Evolutionary conservation across 2,888 invertebrate species (phyloP), one percentile per base, ranked within the genome.

Genomic region (Drosophila paramelanica): DNA sequence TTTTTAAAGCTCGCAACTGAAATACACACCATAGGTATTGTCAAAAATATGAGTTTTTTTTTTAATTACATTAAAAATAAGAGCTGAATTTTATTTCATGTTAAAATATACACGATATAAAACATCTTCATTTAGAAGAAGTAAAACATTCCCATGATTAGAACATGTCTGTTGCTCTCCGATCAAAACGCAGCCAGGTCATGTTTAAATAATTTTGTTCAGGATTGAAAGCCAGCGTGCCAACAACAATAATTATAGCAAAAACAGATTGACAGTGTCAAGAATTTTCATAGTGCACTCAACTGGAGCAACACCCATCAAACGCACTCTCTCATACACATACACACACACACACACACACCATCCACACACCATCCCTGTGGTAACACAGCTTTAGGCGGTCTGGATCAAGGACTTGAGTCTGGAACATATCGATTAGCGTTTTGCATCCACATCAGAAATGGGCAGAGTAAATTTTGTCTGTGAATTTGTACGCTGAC

Each of bases 381-480:
- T 3, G 50, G 10, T 23, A 49, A 11, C 2, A 20, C 20, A 27
- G 41, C 38, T 20, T 41, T 17, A 43, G 51, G 23, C 46, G 45
- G 65, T 7, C 39, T 27, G 55, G 39, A 50, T 52, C 33, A 55
- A 57, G 74, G 52, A 74, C 59, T 71, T 64, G 51, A 36, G 76
- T 89, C 89, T 90, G 90, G 81, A 84, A 84, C 75, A 73, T 88
- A 90, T 90, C 86, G 89, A 90, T 89, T 89, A 86, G 86, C 74
- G 73, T 42, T 71, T 71, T 70, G 84, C 77, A 68, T 72, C 74
- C 70, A 77, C 78, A 78, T 69, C 80, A 82, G 68, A 79, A 59
- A 47, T 39, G 62, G 27, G 47, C 65, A 41, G 52, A 51, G 57
- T 51, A 68, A 75, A 73, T 71, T 72, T 73, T 69, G 65, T 70